A percentile compares a stretch with the other conserved stretches of the same genome.
Conservation (phyloP, 2,888 invertebrate species). For the Cancer borealis region DNA sequence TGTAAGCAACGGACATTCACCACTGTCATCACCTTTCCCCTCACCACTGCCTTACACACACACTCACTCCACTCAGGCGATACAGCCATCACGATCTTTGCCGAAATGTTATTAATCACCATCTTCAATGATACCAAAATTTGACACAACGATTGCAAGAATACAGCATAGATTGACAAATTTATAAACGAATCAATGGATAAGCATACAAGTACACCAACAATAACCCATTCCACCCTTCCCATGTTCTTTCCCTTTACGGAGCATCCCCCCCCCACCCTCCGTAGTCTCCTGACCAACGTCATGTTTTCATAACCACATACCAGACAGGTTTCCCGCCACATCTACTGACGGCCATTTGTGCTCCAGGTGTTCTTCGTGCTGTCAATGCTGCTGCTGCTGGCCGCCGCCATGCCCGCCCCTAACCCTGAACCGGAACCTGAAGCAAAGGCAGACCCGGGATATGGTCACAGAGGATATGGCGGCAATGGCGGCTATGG, state of each 20-base stretch:
- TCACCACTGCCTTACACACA: neutral
- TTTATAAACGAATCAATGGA: neutral
- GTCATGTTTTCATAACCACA: neutral
- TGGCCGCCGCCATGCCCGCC: constrained; percentile 33
- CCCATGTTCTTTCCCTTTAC: neutral
- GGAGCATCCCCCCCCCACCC: too few species aligned
- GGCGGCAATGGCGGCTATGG: neutral
- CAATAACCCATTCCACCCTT: neutral
- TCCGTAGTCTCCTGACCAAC: neutral
- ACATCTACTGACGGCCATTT: neutral
- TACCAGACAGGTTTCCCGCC: neutral
- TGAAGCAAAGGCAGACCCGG: neutral
- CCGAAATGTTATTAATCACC: neutral
- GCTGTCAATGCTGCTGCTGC: neutral
- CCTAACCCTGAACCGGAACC: neutral
- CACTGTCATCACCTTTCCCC: neutral
- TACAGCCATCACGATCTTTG: neutral
- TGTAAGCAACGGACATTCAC: neutral
- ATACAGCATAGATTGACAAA: neutral
- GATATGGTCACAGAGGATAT: neutral
- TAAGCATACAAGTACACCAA: neutral
- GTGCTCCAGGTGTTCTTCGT: constrained; percentile 30
- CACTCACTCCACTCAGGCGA: neutral
- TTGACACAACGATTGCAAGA: neutral
- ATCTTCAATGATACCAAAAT: neutral